Evolutionary conservation across 2,888 invertebrate species (phyloP).

Genomic region (Chalcis sispes): DNA sequence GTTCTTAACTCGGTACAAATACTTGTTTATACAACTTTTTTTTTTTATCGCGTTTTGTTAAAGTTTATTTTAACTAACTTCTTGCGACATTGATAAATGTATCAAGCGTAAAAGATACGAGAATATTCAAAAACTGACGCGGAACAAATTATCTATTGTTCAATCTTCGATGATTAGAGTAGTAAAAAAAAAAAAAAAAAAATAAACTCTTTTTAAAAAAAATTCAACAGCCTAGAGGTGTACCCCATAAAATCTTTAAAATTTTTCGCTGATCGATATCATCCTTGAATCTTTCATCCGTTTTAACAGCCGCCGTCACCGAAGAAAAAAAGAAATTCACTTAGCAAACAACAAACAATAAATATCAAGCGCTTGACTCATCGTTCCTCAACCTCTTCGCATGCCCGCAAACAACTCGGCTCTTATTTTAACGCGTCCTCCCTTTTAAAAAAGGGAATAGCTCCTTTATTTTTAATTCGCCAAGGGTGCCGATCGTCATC

Average conservation of each 20-base stretch:
- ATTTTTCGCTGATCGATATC: conserved; percentile 37
- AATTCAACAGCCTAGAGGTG: not conserved
- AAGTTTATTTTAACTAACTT: too few species aligned
- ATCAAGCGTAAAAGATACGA: not conserved
- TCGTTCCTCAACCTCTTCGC: not conserved
- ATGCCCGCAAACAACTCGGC: not conserved
- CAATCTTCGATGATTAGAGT: too few species aligned
- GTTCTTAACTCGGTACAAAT: not conserved
- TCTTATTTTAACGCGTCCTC: conserved; percentile 1
- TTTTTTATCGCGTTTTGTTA: not conserved
- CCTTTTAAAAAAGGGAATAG: too few species aligned
- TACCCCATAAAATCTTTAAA: conserved; percentile 24
- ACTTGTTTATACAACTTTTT: not conserved
- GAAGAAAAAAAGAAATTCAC: conserved; percentile 51
- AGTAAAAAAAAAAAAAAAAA: too few species aligned
- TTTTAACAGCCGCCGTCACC: not conserved
- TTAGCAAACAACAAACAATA: conserved; percentile 46
- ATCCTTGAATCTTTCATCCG: not conserved
- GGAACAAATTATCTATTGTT: too few species aligned
- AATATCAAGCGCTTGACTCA: not conserved
- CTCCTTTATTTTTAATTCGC: too few species aligned
- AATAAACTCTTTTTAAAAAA: not conserved
- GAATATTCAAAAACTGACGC: too few species aligned
- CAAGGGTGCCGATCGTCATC: not conserved
- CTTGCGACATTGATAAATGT: too few species aligned